Evolutionary conservation across 2,888 invertebrate genomes (phyloP).

Genomic region (Lissocephala sabroskyi): DNA sequence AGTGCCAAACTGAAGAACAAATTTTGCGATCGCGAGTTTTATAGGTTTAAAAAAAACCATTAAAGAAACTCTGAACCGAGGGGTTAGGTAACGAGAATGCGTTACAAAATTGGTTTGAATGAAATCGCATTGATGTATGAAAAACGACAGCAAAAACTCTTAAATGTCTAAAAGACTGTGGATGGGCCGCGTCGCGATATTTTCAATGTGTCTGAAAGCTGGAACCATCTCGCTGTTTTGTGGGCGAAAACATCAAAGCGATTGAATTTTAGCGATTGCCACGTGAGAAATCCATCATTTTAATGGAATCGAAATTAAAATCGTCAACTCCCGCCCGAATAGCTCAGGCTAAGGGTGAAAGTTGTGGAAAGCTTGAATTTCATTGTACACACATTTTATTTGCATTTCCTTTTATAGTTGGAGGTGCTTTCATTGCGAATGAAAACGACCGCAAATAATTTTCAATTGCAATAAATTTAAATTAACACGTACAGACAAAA

Average conservation of each 20-base stretch:
- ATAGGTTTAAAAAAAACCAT: constrained; percentile 66
- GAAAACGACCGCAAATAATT: constrained; percentile 23
- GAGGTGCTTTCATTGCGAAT: too few species aligned
- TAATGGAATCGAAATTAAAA: constrained; percentile 61
- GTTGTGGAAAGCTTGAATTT: too few species aligned
- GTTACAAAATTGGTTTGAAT: constrained; percentile 26
- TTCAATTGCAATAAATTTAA: constrained; percentile 49
- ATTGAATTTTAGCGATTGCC: constrained; percentile 68
- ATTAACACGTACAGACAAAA: constrained; percentile 18
- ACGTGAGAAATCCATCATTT: constrained; percentile 32
- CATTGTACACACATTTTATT: constrained; percentile 23
- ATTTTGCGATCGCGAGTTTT: too few species aligned
- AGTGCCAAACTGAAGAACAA: too few species aligned
- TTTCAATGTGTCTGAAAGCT: neutral
- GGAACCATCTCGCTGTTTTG: constrained; percentile 38
- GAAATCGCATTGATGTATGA: constrained; percentile 61
- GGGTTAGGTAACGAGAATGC: neutral
- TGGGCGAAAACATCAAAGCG: constrained; percentile 66
- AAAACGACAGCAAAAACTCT: constrained; percentile 51
- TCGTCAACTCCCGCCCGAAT: too few species aligned
- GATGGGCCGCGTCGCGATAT: constrained; percentile 8
- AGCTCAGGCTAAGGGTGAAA: too few species aligned
- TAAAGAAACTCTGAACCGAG: constrained; percentile 68
- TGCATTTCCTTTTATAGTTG: constrained; percentile 18
- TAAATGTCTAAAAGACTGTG: too few species aligned